These are phyloP conservation scores for Drosophila suboccidentalis DNA, from an alignment of 2,888 invertebrate species.

Conservation along the genomic window DNA sequence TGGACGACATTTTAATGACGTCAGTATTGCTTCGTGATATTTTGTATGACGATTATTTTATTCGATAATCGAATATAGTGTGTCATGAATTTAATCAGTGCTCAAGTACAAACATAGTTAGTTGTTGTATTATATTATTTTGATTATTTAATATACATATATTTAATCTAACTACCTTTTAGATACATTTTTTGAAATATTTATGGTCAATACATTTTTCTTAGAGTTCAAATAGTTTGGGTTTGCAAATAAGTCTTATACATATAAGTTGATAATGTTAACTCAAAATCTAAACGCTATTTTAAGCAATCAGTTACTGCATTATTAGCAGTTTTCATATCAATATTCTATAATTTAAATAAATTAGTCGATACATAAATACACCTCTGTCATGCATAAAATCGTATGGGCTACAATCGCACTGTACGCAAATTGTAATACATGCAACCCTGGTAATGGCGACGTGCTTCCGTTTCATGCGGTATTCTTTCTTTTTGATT, in stretches of 20 bases:
- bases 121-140: too few species aligned
- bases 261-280: background rate
- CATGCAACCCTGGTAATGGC: conserved; percentile 21
- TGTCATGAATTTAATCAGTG: too few species aligned
- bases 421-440: conserved; percentile 1
- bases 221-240: background rate
- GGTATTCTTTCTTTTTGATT: conserved; percentile 79
- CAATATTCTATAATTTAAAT: background rate
- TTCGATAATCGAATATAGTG: background rate
- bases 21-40: background rate
- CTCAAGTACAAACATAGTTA: background rate
- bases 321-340: background rate
- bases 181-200: background rate
- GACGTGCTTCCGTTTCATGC: conserved; percentile 61
- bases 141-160: background rate
- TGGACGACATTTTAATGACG: conserved; percentile 16
- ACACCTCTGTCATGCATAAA: conserved; percentile 20
- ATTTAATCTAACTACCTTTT: background rate
- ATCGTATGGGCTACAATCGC: background rate
- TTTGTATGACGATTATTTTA: background rate
- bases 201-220: background rate
- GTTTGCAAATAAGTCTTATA: background rate
- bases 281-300: background rate
- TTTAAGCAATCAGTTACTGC: background rate
- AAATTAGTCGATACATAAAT: background rate